Evolutionary conservation across 2,888 invertebrate species (phyloP).

Genomic region (Saturnia pavonia): DNA sequence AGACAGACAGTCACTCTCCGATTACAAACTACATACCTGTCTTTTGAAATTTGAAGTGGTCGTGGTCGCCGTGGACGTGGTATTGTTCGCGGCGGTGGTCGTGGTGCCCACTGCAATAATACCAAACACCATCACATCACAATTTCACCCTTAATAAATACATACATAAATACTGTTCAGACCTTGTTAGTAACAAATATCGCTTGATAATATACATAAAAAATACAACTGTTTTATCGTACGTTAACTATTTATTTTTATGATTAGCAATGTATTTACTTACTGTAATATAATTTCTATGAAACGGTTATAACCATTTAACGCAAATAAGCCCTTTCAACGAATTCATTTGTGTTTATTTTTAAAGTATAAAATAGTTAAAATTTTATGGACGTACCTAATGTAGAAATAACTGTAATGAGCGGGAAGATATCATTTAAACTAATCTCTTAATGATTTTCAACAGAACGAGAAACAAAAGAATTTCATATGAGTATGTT

Average conservation of each 20-base stretch:
- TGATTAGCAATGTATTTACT: too few relatives aligned
- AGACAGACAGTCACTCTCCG: background rate
- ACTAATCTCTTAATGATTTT: background rate
- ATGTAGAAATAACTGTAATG: background rate
- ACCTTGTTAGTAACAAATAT: constrained; percentile 23
- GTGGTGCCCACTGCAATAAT: constrained; percentile 67
- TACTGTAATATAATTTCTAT: too few relatives aligned
- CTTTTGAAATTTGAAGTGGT: constrained; percentile 79
- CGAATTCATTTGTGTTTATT: too few relatives aligned
- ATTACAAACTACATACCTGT: constrained; percentile 55
- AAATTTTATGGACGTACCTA: too few relatives aligned
- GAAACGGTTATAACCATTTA: too few relatives aligned
- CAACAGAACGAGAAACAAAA: too few relatives aligned
- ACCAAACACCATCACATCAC: constrained; percentile 20
- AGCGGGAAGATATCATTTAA: background rate
- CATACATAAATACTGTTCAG: background rate
- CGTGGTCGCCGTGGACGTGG: constrained; percentile 71
- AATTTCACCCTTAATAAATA: background rate
- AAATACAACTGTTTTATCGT: background rate
- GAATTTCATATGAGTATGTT: background rate
- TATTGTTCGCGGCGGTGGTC: constrained; percentile 72
- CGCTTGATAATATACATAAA: background rate
- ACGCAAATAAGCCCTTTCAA: too few relatives aligned
- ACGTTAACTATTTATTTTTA: too few relatives aligned
- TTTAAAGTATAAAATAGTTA: too few relatives aligned